A percentile compares a stretch with the other conserved stretches of the same genome.
Evolutionary conservation across 1,140 invertebrate species (phyloP).

Genomic region (Drosophila pectinifera): DNA sequence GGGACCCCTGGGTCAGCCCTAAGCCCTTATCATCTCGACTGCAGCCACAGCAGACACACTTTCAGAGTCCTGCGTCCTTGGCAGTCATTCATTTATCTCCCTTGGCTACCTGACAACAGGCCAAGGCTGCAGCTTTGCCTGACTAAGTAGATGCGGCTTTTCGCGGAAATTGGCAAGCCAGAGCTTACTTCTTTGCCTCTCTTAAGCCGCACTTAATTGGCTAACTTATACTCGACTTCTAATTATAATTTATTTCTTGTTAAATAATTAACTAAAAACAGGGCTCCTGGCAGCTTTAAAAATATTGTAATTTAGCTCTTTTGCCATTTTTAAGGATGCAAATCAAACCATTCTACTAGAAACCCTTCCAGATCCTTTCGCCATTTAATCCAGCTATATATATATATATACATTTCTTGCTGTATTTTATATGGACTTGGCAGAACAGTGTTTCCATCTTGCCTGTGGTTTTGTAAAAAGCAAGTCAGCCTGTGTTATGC

Average conservation of each 20-base stretch:
- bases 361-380: background rate
- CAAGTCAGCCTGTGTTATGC: constrained; percentile 28
- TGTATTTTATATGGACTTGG: constrained; percentile 3
- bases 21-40: constrained; percentile 8
- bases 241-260: background rate
- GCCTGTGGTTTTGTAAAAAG: constrained; percentile 21
- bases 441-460: constrained; percentile 28
- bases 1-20: background rate
- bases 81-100: constrained; percentile 18
- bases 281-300: no score
- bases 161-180: constrained; percentile 1
- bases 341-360: no score
- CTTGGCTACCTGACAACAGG: constrained; percentile 8
- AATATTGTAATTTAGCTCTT: background rate
- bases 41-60: background rate
- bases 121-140: background rate
- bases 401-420: background rate
- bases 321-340: background rate
- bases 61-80: constrained; percentile 4
- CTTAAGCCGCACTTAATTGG: background rate
- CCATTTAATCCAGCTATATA: background rate
- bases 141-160: background rate
- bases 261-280: background rate
- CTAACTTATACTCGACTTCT: background rate
- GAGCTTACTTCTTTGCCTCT: background rate